phyloP scores from a whole-genome alignment of 2,888 invertebrate genomes.

The Ferrisia virgata region DNA sequence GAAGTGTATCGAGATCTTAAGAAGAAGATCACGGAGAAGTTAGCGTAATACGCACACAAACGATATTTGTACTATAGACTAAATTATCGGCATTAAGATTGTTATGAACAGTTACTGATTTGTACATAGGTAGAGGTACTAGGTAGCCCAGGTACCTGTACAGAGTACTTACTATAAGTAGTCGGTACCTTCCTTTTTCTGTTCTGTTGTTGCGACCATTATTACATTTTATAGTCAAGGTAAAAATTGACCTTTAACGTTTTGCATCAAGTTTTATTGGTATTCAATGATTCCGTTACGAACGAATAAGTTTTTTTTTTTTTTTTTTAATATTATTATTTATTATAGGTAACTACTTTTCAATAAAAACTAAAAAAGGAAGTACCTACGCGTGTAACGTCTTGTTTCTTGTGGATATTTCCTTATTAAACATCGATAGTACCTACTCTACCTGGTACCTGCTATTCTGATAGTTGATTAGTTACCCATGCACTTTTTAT shows the following conservation, averaged over 20 bases:
- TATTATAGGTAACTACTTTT: constrained; percentile 14
- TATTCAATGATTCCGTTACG: not conserved
- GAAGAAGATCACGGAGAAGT: not conserved
- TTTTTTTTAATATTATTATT: too few relatives aligned
- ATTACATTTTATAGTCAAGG: not conserved
- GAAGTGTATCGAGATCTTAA: constrained; percentile 12
- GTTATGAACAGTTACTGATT: not conserved
- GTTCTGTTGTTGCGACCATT: not conserved
- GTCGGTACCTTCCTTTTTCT: not conserved
- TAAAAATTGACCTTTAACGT: not conserved
- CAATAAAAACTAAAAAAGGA: constrained; percentile 6
- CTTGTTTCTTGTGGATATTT: not conserved
- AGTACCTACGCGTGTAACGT: not conserved
- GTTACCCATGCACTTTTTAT: not conserved
- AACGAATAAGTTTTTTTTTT: not conserved
- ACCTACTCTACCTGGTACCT: too few relatives aligned
- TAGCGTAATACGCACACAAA: not conserved
- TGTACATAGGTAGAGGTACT: not conserved
- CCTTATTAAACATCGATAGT: not conserved
- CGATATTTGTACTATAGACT: not conserved
- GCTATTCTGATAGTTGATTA: too few relatives aligned
- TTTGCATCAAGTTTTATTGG: not conserved
- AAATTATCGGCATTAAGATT: not conserved
- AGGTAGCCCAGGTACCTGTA: too few relatives aligned
- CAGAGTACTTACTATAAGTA: too few relatives aligned